Base-by-base conservation (phyloP, 1,140 invertebrate genomes). In the Lepidotrigona ventralis region DNA sequence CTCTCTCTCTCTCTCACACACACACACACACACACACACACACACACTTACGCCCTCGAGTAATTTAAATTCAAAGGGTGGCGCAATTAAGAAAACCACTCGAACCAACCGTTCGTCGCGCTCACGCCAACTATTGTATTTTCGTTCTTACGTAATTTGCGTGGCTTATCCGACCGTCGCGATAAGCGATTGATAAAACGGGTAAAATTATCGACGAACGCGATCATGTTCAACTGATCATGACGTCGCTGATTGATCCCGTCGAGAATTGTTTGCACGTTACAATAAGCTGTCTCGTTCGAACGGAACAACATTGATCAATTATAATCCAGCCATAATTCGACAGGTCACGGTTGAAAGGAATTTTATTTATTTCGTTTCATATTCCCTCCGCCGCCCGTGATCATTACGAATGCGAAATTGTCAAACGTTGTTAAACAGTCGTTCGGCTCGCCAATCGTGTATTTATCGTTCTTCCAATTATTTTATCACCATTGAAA, bases 1-100 rank as follows among this genome's bases (percentile, higher is more conserved):
- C 29, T n/a, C 53, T 81, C 60, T 21, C 6, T 2, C 64, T n/a
- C 19, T 56, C 29, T 11, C 39, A 14, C 39, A 2, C 17, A 2
- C 21, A 23, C 56, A 23, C 11, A 9, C 39, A 12, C 4, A 6
- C 58, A 0, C 39, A 12, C n/a, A 14, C 39, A 15, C 39, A 14
- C 9, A 0, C 23, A n/a, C 11, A 14, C n/a, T 12, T 19, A 11
- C 17, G 4, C 12, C 63, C 29, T 51, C 33, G 71, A 54, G n/a
- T 78, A 82, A 82, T 82, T 82, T 70, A 82, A 82, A 82, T 82
- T 82, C 81, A 82, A 70, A 77, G 26, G n/a, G 54, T 26, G 64
- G n/a, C 66, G 66, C 74, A 60, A 82, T 82, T 82, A 82, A 82
- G 80, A 75, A 82, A 64, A 60, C 53, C 64, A 53, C 73, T 69